These are phyloP conservation scores for Eilema caniola DNA, from an alignment of 2,888 invertebrate species.

Conservation along the genomic window DNA sequence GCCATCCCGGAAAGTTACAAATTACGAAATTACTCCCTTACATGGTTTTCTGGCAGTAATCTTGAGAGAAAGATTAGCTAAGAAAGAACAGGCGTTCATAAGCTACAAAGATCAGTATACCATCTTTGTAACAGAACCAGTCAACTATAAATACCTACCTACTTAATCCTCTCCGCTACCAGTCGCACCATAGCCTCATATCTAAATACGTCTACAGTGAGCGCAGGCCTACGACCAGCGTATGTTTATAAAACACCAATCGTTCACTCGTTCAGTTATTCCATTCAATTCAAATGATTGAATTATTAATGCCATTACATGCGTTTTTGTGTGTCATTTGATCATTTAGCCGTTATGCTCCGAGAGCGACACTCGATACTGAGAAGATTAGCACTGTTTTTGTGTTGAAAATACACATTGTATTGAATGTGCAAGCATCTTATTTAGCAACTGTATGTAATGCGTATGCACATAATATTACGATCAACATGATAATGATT, in stretches of 20 bases:
- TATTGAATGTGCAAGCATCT: neutral
- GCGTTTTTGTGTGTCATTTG: conserved; percentile 47
- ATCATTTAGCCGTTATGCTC: conserved; percentile 27
- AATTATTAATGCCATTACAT: conserved; percentile 46
- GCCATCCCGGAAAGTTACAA: neutral
- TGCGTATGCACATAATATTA: neutral
- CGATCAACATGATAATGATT: conserved; percentile 12
- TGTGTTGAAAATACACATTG: neutral
- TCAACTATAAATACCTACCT: neutral
- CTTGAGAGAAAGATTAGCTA: too few relatives aligned
- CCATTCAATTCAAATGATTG: conserved; percentile 54
- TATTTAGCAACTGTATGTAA: neutral
- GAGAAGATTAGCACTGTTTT: neutral
- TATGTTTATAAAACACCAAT: conserved; percentile 54
- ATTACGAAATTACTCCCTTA: neutral
- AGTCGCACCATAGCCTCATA: conserved; percentile 23
- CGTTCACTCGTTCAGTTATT: conserved; percentile 45
- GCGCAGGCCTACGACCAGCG: conserved; percentile 52
- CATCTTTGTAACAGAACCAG: neutral
- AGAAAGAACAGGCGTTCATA: neutral
- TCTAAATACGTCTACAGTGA: conserved; percentile 47
- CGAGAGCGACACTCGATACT: conserved; percentile 13
- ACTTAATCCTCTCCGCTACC: conserved; percentile 30
- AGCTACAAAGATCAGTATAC: neutral
- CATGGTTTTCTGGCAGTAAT: neutral